Evolutionary conservation across 2,797 vertebrate genomes (phyloP).

Genomic region (Odontamblyopus rebecca): DNA sequence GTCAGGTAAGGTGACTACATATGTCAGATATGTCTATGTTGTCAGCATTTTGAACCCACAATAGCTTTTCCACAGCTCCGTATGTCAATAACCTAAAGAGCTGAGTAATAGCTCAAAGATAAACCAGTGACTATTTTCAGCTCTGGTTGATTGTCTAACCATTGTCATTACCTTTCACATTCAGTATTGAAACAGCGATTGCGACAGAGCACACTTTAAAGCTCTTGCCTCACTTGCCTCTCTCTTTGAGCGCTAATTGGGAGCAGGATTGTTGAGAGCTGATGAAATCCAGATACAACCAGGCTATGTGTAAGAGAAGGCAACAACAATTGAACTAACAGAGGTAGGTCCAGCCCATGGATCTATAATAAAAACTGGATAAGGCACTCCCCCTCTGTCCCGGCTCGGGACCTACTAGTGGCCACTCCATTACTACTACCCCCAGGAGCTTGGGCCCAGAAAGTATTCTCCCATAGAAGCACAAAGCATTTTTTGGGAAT

Average conservation of each 20-base stretch:
- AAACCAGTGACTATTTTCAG: constrained; percentile 44
- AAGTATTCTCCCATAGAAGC: no score
- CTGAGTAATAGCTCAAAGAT: constrained; percentile 40
- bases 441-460: no score
- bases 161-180: constrained; percentile 64
- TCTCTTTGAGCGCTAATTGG: constrained; percentile 64
- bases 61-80: not conserved
- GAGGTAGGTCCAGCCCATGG: constrained; percentile 33
- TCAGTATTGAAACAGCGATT: constrained; percentile 60
- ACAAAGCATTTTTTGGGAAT: no score
- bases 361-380: no score
- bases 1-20: not conserved
- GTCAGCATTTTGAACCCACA: not conserved
- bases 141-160: constrained; percentile 42
- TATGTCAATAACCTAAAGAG: constrained; percentile 35
- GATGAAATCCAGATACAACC: constrained; percentile 77
- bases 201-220: constrained; percentile 70
- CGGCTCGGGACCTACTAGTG: no score
- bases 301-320: constrained; percentile 29
- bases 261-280: constrained; percentile 64
- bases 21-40: not conserved
- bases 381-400: no score
- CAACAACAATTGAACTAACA: constrained; percentile 39
- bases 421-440: no score
- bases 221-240: constrained; percentile 72